Evolutionary conservation across 1,140 invertebrate species (phyloP), one percentile per base, ranked within the genome.

Genomic region (Drosophila ohnishii): DNA sequence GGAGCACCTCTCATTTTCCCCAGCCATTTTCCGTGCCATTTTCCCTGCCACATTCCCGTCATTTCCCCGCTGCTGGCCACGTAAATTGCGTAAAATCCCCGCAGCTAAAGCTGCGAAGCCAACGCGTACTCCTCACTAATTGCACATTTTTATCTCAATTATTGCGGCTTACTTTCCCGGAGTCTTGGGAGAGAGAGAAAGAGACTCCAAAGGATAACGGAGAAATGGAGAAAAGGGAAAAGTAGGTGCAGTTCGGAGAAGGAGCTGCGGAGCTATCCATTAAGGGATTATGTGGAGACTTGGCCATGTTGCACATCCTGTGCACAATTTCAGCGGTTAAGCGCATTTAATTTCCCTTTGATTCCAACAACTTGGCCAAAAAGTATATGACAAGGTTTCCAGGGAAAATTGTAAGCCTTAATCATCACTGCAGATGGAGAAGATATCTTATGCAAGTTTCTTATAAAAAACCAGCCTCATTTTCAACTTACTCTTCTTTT

Each of bases 121-220:
- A 82, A 69, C 73, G 65, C 71, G 66, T 72, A 75, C 53, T 69
- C 76, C 62, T 73, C 66, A 79, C 84, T 86, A 86, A 86, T 86
- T 86, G 84, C 83, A 73, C 82, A 86, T 87, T 88, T 88, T 87
- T 79, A 82, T 83, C 83, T 73, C 83, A 83, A 82, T 86, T 86
- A 86, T 87, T 86, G 67, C 79, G 75, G 83, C 79, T 86, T 86
- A 86, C 66, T 72, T 39, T 76, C 66, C 55, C 55, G 44, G 47
- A 70, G 45, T 59, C 48, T 40, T 50, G 53, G 60, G n/a, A 22
- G 30, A 34, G 22, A 32, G 14, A n/a, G 28, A 9, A 6, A 7
- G n/a, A n/a, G 30, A 47, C 9, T 51, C 28, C 16, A 25, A 9
- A 16, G 42, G 35, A 1, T 44, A 22, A 50, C 32, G 32, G 19